Conservation (phyloP, 2,797 vertebrate species). For the Eulemur albifrons region DNA sequence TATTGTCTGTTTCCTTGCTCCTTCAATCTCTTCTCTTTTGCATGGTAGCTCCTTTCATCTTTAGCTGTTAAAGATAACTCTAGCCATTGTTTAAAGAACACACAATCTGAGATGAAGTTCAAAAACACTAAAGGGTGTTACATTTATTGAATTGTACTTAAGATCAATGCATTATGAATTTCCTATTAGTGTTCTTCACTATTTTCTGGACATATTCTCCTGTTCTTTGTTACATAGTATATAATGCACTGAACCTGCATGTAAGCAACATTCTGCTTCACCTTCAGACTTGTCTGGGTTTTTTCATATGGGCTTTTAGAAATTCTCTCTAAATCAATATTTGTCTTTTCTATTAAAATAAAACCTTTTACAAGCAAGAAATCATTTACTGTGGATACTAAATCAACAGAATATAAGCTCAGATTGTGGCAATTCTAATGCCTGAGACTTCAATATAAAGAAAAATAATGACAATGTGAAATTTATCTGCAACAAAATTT, state of each 20-base stretch:
- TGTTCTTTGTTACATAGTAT: conserved; percentile 23
- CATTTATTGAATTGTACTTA: conserved; percentile 29
- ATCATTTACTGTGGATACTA: conserved; percentile 20
- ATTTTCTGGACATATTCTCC: background rate
- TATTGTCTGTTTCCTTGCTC: conserved; percentile 39
- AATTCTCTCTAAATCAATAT: conserved; percentile 70
- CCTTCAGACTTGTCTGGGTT: conserved; percentile 9
- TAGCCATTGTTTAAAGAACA: conserved; percentile 59
- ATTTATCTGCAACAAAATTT: conserved; percentile 24
- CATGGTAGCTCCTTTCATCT: conserved; percentile 56
- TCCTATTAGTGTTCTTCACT: background rate
- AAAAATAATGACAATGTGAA: conserved; percentile 19
- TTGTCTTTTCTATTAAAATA: conserved; percentile 58
- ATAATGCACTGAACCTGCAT: background rate
- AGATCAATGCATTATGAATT: conserved; percentile 40
- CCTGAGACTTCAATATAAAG: background rate
- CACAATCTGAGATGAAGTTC: conserved; percentile 33
- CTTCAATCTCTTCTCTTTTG: conserved; percentile 39
- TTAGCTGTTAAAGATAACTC: conserved; percentile 47
- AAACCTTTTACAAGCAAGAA: conserved; percentile 38
- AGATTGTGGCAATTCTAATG: background rate
- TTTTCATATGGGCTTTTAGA: conserved; percentile 56
- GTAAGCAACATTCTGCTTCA: background rate
- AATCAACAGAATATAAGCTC: conserved; percentile 38
- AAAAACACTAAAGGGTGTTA: conserved; percentile 35